Conservation (phyloP, 2,888 invertebrate species). For the Crepidodera aurea region DNA sequence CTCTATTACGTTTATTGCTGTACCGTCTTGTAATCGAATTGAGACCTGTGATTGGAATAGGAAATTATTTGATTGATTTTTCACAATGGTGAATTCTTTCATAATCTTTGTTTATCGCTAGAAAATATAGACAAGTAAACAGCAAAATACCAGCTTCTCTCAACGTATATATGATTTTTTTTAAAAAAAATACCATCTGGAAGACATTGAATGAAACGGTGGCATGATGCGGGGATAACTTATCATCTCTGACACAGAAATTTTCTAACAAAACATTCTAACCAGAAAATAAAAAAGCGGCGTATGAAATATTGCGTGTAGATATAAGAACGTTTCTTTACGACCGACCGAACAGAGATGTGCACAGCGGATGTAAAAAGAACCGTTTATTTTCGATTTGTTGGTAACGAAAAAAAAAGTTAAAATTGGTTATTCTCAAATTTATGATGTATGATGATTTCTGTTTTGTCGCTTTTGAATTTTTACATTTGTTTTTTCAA, state of each 20-base stretch:
- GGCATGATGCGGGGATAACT: slow-evolving; percentile 22
- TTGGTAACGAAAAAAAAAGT: background rate
- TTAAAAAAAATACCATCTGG: background rate
- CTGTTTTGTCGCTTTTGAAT: too few species aligned
- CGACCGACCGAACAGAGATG: slow-evolving; percentile 38
- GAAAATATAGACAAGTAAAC: too few species aligned
- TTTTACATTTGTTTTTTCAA: too few species aligned
- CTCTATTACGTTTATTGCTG: slow-evolving; percentile 27
- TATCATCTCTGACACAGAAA: slow-evolving; percentile 25
- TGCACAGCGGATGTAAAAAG: slow-evolving; percentile 33
- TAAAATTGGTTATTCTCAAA: too few species aligned
- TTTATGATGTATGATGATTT: too few species aligned
- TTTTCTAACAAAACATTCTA: slow-evolving; percentile 19
- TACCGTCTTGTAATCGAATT: slow-evolving; percentile 23
- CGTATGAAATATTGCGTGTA: slow-evolving; percentile 36
- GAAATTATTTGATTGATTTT: slow-evolving; percentile 12
- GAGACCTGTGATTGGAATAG: slow-evolving; percentile 23
- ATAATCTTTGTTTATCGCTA: too few species aligned
- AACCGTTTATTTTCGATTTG: background rate
- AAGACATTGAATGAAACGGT: slow-evolving; percentile 13
- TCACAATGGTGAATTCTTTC: too few species aligned
- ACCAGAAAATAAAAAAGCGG: slow-evolving; percentile 30
- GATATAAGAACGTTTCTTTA: slow-evolving; percentile 33
- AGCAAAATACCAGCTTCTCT: too few species aligned
- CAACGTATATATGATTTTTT: too few species aligned